Percentiles rank a stretch among this genome's conserved stretches.
Evolutionary conservation across 2,113 vertebrate genomes (phyloP).

Genomic region (rabbit (Oryctolagus cuniculus)): mOryCun1.1 NC_091437.1:3649001-3649500

Average conservation of each 20-base stretch:
- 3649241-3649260: background rate
- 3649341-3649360: background rate
- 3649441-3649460: too few species aligned
- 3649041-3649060: background rate
- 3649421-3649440: too few species aligned
- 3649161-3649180: background rate
- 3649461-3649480: too few species aligned
- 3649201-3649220: background rate
- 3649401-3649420: too few species aligned
- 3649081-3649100: background rate
- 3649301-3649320: conserved; percentile 3
- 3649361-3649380: too few species aligned
- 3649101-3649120: background rate
- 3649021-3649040: background rate
- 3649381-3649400: too few species aligned
- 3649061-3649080: background rate
- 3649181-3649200: background rate
- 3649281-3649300: background rate
- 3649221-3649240: background rate
- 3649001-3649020: background rate
- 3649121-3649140: background rate
- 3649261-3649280: conserved; percentile 12
- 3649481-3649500: too few species aligned
- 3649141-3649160: too few species aligned
- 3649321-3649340: conserved; percentile 50